Evolutionary conservation across 2,113 vertebrate genomes (phyloP).

Genomic region (Toxotes chatareus): DNA sequence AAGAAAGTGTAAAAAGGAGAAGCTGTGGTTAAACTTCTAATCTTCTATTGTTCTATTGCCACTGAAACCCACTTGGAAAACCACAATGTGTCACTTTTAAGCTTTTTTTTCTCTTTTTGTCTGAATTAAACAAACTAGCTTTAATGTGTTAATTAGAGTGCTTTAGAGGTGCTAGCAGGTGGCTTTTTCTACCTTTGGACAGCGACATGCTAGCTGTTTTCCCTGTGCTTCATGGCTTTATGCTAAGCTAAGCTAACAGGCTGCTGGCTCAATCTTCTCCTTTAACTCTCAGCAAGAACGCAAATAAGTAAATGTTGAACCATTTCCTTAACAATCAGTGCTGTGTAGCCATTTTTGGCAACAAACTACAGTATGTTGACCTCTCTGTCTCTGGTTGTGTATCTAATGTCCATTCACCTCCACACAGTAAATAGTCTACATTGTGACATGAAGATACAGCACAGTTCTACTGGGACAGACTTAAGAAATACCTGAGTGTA

Average conservation of each 20-base stretch:
- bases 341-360: background rate
- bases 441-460: constrained; percentile 6
- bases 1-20: background rate
- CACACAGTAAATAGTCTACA: constrained; percentile 17
- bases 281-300: background rate
- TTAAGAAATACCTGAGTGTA: constrained; percentile 58
- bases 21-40: background rate
- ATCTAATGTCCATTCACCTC: background rate
- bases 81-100: background rate
- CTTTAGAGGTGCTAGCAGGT: background rate
- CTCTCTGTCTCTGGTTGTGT: background rate
- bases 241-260: background rate
- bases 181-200: background rate
- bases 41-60: too few species aligned
- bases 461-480: constrained; percentile 48
- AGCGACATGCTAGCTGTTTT: background rate
- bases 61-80: background rate
- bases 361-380: background rate
- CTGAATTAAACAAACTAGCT: background rate
- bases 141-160: background rate
- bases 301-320: background rate
- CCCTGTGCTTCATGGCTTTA: background rate
- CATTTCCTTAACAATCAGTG: background rate
- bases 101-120: background rate
- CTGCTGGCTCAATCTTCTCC: background rate